Conservation (phyloP, 2,888 invertebrate genomes). For the Ennomos quercinarius region DNA sequence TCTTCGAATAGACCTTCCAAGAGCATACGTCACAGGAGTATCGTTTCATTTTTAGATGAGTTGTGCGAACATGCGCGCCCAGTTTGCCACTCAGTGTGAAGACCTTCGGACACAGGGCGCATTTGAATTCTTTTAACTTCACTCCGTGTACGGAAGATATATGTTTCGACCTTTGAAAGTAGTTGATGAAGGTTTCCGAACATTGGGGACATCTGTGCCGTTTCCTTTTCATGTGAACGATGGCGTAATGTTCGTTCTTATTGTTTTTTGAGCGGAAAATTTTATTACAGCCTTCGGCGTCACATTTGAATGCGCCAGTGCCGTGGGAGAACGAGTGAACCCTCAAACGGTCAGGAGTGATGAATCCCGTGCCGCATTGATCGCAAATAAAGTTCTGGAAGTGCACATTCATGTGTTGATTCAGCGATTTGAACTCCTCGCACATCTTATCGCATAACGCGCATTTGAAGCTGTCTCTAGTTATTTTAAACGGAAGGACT, state of each 20-base stretch:
- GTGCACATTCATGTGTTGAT: constrained; percentile 79
- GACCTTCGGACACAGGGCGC: constrained; percentile 69
- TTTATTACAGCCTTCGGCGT: constrained; percentile 70
- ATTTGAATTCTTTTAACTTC: constrained; percentile 75
- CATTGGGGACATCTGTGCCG: constrained; percentile 75
- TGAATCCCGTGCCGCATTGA: constrained; percentile 73
- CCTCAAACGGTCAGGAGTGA: constrained; percentile 69
- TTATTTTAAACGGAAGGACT: constrained; percentile 69
- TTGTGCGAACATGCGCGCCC: constrained; percentile 65
- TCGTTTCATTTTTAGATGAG: constrained; percentile 77
- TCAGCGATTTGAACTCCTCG: constrained; percentile 69
- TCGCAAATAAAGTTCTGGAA: constrained; percentile 79
- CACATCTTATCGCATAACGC: constrained; percentile 63
- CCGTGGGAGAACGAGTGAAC: constrained; percentile 71
- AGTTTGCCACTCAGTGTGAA: constrained; percentile 72
- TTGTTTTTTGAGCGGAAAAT: constrained; percentile 76
- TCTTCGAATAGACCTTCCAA: constrained; percentile 82
- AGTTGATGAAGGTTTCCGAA: constrained; percentile 70
- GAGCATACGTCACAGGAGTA: constrained; percentile 80
- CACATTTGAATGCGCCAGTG: constrained; percentile 71
- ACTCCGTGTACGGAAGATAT: constrained; percentile 66
- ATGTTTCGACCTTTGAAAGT: constrained; percentile 77
- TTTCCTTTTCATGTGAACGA: constrained; percentile 76
- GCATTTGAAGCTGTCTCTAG: constrained; percentile 60
- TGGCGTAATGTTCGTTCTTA: constrained; percentile 78